Conservation (phyloP, 2,888 invertebrate genomes). For the Hypercompe scribonia region DNA sequence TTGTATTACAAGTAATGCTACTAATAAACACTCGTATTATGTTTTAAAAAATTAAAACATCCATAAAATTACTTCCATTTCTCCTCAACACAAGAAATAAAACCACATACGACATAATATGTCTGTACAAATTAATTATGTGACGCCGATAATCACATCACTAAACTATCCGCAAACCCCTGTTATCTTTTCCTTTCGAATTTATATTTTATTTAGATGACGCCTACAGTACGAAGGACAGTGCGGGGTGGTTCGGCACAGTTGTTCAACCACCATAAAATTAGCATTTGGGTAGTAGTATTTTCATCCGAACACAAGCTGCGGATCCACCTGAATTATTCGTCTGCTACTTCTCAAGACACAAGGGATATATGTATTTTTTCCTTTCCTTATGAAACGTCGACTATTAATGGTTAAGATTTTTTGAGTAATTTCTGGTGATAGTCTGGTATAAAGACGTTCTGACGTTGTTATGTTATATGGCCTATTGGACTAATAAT, state of each 20-base stretch:
- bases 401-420: constrained; percentile 19
- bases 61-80: not conserved
- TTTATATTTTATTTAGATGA: constrained; percentile 83
- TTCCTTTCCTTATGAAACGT: constrained; percentile 19
- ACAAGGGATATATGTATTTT: constrained; percentile 59
- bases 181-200: constrained; percentile 65
- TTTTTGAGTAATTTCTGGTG: constrained; percentile 12
- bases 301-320: constrained; percentile 80
- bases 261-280: constrained; percentile 87
- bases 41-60: not conserved
- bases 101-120: not conserved
- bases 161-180: constrained; percentile 58
- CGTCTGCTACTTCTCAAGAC: constrained; percentile 75
- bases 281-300: constrained; percentile 85
- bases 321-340: constrained; percentile 81
- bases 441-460: constrained; percentile 9
- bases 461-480: constrained; percentile 2
- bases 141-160: constrained; percentile 39
- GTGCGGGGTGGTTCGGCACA: constrained; percentile 78
- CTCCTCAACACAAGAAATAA: not conserved
- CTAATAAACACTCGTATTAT: not conserved
- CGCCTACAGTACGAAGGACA: constrained; percentile 82
- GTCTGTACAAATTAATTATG: constrained; percentile 47
- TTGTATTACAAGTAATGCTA: not conserved
- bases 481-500: no score